Evolutionary conservation across 2,797 vertebrate genomes (phyloP).

Genomic region (Hyperoplus immaculatus): DNA sequence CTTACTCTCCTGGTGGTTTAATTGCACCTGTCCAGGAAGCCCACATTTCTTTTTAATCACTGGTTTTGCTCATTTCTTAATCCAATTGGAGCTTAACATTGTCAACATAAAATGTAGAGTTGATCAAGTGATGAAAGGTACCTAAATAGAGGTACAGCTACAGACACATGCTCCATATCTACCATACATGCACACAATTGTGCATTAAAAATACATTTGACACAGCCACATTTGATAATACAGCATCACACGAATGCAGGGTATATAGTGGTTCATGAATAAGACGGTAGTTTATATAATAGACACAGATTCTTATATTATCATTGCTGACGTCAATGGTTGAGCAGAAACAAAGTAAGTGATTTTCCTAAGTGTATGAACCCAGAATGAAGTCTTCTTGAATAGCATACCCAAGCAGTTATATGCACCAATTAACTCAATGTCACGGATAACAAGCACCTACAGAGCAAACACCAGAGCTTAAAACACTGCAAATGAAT

Average conservation of each 20-base stretch:
- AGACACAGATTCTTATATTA: not conserved
- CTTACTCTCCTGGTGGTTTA: conserved; percentile 8
- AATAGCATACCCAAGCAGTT: not conserved
- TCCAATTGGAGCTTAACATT: not conserved
- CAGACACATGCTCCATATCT: not conserved
- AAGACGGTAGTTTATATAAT: not conserved
- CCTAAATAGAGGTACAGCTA: not conserved
- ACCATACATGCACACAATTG: not conserved
- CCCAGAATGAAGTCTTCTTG: not conserved
- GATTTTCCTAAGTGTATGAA: not conserved
- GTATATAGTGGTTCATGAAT: not conserved
- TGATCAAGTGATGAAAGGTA: not conserved
- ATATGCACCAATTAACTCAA: not conserved
- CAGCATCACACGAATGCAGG: not conserved
- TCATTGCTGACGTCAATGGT: not conserved
- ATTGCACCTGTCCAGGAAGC: conserved; percentile 3
- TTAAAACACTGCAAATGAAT: not conserved
- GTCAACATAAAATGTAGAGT: not conserved
- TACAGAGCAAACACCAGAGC: not conserved
- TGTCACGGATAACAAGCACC: not conserved
- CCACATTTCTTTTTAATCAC: conserved; percentile 10
- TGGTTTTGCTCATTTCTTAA: not conserved
- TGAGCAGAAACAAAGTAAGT: not conserved
- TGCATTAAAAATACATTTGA: conserved; percentile 7
- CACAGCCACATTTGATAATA: not conserved